phyloP scores from a whole-genome alignment of 2,113 vertebrate genomes.

The Oceanodroma tethys region DNA sequence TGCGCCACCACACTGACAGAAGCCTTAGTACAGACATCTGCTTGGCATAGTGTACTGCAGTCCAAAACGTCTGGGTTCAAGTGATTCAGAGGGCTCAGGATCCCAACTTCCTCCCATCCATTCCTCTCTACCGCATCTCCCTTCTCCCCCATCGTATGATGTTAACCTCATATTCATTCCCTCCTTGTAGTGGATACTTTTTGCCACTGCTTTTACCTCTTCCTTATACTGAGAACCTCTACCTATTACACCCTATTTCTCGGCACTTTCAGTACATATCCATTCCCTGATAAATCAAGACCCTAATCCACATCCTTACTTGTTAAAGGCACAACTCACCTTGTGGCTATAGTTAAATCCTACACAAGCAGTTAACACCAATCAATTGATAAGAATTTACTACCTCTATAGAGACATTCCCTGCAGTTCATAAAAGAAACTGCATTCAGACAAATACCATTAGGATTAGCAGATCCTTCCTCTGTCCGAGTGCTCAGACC shows the following conservation, averaged over 20 bases:
- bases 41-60: not conserved
- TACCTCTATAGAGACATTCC: not conserved
- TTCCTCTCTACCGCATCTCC: not conserved
- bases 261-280: not conserved
- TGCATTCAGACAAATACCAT: not conserved
- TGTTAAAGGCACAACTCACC: not conserved
- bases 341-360: not conserved
- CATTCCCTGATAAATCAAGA: not conserved
- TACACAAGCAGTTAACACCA: not conserved
- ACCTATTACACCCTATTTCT: not conserved
- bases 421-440: not conserved
- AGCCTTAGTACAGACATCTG: not conserved
- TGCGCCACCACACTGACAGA: accelerated
- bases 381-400: not conserved
- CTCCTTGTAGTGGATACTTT: not conserved
- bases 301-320: not conserved
- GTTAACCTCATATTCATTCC: not conserved
- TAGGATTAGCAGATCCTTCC: not conserved
- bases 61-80: not conserved
- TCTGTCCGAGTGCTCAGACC: not conserved
- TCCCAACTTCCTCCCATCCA: not conserved
- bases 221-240: not conserved
- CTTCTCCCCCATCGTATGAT: not conserved
- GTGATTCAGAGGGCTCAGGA: not conserved
- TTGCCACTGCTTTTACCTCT: not conserved